phyloP scores from a whole-genome alignment of 2,113 vertebrate genomes.

The Eretmochelys imbricata region DNA sequence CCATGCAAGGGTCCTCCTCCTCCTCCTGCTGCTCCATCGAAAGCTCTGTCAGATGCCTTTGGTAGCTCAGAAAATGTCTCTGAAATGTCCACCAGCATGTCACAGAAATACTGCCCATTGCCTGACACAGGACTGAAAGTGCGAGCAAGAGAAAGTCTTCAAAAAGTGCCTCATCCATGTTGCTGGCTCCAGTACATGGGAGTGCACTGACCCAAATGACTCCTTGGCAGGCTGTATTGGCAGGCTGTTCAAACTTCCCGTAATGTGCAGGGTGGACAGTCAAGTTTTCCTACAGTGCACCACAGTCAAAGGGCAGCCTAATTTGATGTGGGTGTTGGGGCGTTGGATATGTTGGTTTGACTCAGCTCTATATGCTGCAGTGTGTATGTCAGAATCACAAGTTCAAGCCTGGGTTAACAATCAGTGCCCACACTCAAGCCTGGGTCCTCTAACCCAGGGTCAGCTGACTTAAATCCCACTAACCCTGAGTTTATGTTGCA shows the following conservation, averaged over 20 bases:
- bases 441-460: too few relatives aligned
- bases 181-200: not conserved
- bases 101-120: not conserved
- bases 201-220: not conserved
- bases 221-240: not conserved
- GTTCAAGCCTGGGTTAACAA: not conserved
- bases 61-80: not conserved
- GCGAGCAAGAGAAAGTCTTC: not conserved
- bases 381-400: not conserved
- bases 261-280: not conserved
- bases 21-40: too few relatives aligned
- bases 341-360: not conserved
- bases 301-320: not conserved
- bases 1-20: not conserved
- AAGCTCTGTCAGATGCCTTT: not conserved
- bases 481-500: not conserved
- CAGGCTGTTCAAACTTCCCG: too few relatives aligned
- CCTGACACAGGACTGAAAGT: not conserved
- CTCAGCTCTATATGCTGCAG: not conserved
- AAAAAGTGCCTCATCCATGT: not conserved
- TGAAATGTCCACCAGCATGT: not conserved
- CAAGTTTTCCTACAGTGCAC: not conserved
- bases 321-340: not conserved
- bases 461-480: not conserved
- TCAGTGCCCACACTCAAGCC: not conserved